phyloP scores from a whole-genome alignment of 2,888 invertebrate species.

The Hypercompe scribonia region DNA sequence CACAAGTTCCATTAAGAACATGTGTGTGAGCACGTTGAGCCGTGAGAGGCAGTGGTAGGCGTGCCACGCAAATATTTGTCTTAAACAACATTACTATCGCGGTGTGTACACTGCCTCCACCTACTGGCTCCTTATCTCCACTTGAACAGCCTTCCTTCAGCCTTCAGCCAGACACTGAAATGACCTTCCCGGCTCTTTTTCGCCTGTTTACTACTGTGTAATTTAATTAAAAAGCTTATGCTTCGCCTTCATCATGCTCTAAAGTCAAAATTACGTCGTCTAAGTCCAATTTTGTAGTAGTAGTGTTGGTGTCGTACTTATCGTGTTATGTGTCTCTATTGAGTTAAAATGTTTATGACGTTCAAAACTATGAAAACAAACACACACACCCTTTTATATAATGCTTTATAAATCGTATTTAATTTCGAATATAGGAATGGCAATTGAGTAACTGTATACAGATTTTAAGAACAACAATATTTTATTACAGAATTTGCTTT shows the following conservation, averaged over 20 bases:
- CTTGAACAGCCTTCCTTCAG: slow-evolving; percentile 68
- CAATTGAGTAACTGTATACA: neutral
- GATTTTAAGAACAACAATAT: neutral
- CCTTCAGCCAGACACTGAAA: slow-evolving; percentile 52
- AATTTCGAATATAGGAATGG: no score
- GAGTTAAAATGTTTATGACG: neutral
- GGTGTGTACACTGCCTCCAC: slow-evolving; percentile 72
- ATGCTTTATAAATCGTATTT: neutral
- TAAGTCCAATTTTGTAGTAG: slow-evolving; percentile 29
- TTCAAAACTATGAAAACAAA: neutral
- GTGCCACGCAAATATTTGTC: slow-evolving; percentile 69
- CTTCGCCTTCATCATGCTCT: slow-evolving; percentile 36
- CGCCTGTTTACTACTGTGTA: slow-evolving; percentile 67
- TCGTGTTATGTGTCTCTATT: neutral
- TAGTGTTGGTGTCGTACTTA: slow-evolving; percentile 7
- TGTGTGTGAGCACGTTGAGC: slow-evolving; percentile 48
- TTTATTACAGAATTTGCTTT: neutral
- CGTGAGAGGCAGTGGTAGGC: slow-evolving; percentile 40
- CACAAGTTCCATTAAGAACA: slow-evolving; percentile 45
- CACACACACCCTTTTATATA: neutral
- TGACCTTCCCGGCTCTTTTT: slow-evolving; percentile 68
- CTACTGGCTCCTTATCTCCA: slow-evolving; percentile 72
- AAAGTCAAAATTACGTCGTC: slow-evolving; percentile 34
- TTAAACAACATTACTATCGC: slow-evolving; percentile 73
- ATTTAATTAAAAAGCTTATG: slow-evolving; percentile 73